Conservation (phyloP, 2,888 invertebrate species). For the Volucella zonaria region DNA sequence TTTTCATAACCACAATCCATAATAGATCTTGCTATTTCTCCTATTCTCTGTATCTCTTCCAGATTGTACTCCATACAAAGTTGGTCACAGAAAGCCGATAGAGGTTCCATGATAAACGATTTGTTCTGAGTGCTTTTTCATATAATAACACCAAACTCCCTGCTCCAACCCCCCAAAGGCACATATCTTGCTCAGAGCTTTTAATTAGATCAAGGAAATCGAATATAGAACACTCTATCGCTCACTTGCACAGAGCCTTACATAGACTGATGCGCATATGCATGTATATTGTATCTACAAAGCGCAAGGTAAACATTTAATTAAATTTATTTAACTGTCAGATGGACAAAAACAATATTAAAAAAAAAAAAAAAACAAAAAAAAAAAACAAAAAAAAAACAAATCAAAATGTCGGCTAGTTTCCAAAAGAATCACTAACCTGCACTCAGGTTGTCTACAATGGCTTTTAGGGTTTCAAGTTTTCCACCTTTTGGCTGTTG, state of each 20-base stretch:
- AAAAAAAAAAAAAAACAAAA: not conserved
- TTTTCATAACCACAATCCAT: not conserved
- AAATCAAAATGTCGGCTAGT: constrained; percentile 33
- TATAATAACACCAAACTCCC: not conserved
- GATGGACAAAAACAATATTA: not conserved
- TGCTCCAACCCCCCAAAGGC: not conserved
- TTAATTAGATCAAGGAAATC: constrained; percentile 65
- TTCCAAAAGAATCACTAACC: constrained; percentile 39
- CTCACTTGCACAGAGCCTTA: too few species aligned
- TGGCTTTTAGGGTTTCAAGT: constrained; percentile 8
- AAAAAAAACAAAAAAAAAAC: not conserved
- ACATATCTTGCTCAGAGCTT: constrained; percentile 34
- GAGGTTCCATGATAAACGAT: constrained; percentile 54
- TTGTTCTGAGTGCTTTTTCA: constrained; percentile 51
- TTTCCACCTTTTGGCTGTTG: constrained; percentile 1
- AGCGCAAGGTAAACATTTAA: constrained; percentile 23
- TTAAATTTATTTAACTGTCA: constrained; percentile 31
- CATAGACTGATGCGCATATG: not conserved
- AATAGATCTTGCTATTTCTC: constrained; percentile 7
- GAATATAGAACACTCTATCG: constrained; percentile 32
- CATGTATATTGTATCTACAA: not conserved
- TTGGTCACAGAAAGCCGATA: constrained; percentile 53
- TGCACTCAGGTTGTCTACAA: constrained; percentile 16
- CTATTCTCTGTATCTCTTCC: constrained; percentile 20
- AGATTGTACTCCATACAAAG: constrained; percentile 13